phyloP scores from a whole-genome alignment of 2,888 invertebrate species.

The Crossocerus cetratus region DNA sequence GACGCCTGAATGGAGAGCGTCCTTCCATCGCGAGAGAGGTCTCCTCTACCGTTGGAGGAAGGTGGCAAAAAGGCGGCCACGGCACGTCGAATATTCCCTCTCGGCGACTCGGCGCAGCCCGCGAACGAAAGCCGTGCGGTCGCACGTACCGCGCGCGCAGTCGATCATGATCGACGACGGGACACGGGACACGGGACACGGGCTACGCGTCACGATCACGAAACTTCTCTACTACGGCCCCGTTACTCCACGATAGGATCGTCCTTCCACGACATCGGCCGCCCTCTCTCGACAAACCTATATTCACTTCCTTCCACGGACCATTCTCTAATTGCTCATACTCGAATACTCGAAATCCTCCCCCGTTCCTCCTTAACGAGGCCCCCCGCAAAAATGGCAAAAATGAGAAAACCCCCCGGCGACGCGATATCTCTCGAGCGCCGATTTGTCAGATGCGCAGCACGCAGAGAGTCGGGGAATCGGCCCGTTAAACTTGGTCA shows the following conservation, averaged over 20 bases:
- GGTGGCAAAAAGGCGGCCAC: slow-evolving; percentile 14
- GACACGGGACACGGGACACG: slow-evolving; percentile 52
- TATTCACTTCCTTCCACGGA: slow-evolving; percentile 10
- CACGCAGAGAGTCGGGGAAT: background rate
- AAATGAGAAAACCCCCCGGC: no score
- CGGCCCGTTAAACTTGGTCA: slow-evolving; percentile 17
- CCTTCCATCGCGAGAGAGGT: slow-evolving; percentile 12
- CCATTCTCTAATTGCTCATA: no score
- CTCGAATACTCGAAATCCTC: no score
- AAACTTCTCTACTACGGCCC: slow-evolving; percentile 70
- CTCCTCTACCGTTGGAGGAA: background rate
- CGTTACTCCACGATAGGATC: slow-evolving; percentile 75
- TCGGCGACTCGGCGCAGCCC: slow-evolving; percentile 35
- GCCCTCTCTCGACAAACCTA: slow-evolving; percentile 7
- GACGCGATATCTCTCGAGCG: no score
- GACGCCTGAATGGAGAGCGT: slow-evolving; percentile 37
- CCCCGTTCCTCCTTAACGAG: no score
- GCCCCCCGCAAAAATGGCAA: no score
- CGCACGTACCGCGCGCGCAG: slow-evolving; percentile 52
- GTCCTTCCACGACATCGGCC: slow-evolving; percentile 55
- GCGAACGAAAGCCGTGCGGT: slow-evolving; percentile 29
- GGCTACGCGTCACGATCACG: slow-evolving; percentile 70
- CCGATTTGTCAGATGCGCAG: background rate
- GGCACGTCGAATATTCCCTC: slow-evolving; percentile 42
- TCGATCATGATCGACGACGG: slow-evolving; percentile 68